Evolutionary conservation across 2,888 invertebrate genomes (phyloP).

Genomic region (Spodoptera exigua): DNA sequence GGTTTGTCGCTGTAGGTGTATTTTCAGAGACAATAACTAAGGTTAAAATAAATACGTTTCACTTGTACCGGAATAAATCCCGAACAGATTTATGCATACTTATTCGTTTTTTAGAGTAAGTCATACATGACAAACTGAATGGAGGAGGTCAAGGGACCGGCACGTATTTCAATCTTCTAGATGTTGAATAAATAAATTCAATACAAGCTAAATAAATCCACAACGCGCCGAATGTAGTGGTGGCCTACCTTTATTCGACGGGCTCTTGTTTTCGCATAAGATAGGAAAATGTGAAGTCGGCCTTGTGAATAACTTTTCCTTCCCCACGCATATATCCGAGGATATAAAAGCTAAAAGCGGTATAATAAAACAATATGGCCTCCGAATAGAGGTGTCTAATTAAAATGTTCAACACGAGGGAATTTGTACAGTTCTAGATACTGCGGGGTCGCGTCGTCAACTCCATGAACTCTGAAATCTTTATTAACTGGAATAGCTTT

Average conservation of each 20-base stretch:
- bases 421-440: conserved; percentile 31
- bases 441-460: conserved; percentile 24
- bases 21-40: background rate
- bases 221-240: conserved; percentile 39
- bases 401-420: conserved; percentile 35
- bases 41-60: background rate
- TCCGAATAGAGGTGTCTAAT: conserved; percentile 44
- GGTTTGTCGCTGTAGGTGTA: too few relatives aligned
- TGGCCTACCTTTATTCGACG: conserved; percentile 47
- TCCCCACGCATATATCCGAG: conserved; percentile 48
- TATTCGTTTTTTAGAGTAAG: conserved; percentile 24
- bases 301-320: conserved; percentile 61
- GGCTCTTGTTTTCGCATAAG: conserved; percentile 58
- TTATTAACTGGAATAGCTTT: conserved; percentile 41
- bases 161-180: conserved; percentile 51
- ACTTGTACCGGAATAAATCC: background rate
- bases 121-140: conserved; percentile 27
- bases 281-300: conserved; percentile 51
- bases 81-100: conserved; percentile 20
- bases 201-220: conserved; percentile 57
- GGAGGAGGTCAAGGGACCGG: conserved; percentile 39
- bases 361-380: conserved; percentile 56
- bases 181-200: conserved; percentile 59
- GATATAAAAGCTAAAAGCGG: conserved; percentile 49
- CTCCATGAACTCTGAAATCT: conserved; percentile 28